Base-by-base conservation (phyloP, 2,113 vertebrate genomes). In the Proteles cristata region DNA sequence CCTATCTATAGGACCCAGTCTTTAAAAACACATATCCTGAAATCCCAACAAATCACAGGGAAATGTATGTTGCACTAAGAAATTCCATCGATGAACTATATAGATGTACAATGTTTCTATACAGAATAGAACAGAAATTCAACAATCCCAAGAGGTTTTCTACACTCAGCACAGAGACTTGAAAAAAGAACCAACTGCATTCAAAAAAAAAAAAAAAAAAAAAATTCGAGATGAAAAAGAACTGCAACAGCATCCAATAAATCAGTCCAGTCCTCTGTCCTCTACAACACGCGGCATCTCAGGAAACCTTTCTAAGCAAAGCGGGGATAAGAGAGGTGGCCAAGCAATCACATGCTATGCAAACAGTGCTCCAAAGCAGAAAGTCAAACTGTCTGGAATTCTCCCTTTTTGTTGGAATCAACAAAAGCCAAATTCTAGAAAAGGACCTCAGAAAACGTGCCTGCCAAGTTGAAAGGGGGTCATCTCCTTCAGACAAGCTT, bases 171-270 rank as follows among this genome's bases (percentile, higher is more conserved):
- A 45, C 25, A 35, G 43, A 43, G 48, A 83, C 17, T 43, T 89
- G 16, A 45, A 65, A 88, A 93, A 81, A 79, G 35, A 65, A 61
- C 8, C 12, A 17, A 43, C 12, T 68, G 23, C 31, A 55, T 11
- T 87, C 55, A 84, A 84, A 87, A 50, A 50, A 50, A 84, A 87
- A 50, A 50, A 50, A 48, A 48, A 48, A 48, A 50, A 90, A 97
- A 83, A 50, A 50, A 39, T 74, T 94, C 28, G 43, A 74, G 81
- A 48, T 85, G 87, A 92, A 77, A 63, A 82, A 90, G 58, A 93
- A 33, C 39, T 43, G 63, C 48, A 55, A 35, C 39, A 55, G 26
- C 7, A 48, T 45, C 53, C 74, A 77, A 87, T 83, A 94, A 92
- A 93, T 89, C 61, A 80, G 65, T 33, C 65, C 35, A 1, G 21